Base-by-base conservation (phyloP, 2,888 invertebrate genomes). In the Myopa tessellatipennis region DNA sequence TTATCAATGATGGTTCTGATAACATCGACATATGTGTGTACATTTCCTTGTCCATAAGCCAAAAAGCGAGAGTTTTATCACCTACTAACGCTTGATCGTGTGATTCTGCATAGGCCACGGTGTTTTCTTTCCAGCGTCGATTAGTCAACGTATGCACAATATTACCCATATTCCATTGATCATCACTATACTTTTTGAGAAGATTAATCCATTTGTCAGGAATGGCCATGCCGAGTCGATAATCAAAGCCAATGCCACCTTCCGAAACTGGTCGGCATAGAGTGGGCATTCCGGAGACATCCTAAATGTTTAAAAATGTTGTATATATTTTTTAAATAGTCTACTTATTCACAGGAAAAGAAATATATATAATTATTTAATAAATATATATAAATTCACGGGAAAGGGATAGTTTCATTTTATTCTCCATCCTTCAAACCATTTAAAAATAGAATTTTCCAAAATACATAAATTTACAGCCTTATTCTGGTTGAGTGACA, bases 21-120 rank as follows among this genome's bases (percentile, higher is more conserved):
- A 93, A 1, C 0, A 90, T 91, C 60, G 97, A 97, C 99, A 99
- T 99, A 90, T 96, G 94, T 0, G 95, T 94, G 89, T 99, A 99
- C 98, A 99, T 99, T 83, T 98, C 97, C 83, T 98, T 97, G 90
- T 99, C 98, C 98, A 99, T 98, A 82, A 99, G 90, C 99, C 99
- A 99, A 90, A 99, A 99, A 1, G 99, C 99, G 63, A 99, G 93
- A 0, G 99, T 98, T 90, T 99, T 99, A 90, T 99, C 99, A 0
- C 99, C 98, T 0, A 98, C 98, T 61, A 98, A 90, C 10, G 98
- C 98, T 92, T 99, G 99, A 88, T 99, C 99, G 85, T 99, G 99
- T 50, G 98, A 98, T 90, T 99, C 99, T 1, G 96, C 95, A 87
- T 99, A 99, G 0, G 99, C 97, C 0, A 99, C 95, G n/a, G 96